Conservation (phyloP, 2,113 vertebrate species). For the Cebidichthys violaceus region DNA sequence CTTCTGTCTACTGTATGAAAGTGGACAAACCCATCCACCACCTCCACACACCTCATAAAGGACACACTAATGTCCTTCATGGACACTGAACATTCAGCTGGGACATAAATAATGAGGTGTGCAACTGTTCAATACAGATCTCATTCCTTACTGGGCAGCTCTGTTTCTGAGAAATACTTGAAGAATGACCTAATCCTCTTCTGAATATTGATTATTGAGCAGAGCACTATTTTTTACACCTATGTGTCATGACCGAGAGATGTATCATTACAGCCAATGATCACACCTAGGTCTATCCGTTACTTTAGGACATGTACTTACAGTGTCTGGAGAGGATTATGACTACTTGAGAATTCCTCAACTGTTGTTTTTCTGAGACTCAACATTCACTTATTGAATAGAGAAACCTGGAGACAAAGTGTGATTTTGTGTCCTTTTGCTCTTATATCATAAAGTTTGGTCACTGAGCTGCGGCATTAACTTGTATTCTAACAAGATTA, state of each 20-base stretch:
- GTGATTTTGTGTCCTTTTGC: slow-evolving; percentile 60
- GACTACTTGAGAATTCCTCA: background rate
- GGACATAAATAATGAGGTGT: background rate
- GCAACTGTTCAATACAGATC: background rate
- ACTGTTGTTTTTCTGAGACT: slow-evolving; percentile 12
- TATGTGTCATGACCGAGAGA: no score
- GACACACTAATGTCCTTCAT: background rate
- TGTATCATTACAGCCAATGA: background rate
- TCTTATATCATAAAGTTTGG: slow-evolving; percentile 90
- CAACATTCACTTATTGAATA: background rate
- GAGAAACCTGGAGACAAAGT: slow-evolving; percentile 30
- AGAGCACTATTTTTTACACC: background rate
- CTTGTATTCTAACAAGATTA: slow-evolving; percentile 99
- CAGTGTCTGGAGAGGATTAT: background rate
- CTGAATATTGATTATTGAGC: background rate
- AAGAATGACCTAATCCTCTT: background rate
- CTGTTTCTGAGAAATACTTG: background rate
- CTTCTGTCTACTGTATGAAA: background rate
- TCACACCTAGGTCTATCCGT: background rate
- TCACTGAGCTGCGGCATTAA: slow-evolving; percentile 95
- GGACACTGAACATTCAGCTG: background rate
- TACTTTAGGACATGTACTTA: background rate
- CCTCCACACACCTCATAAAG: background rate
- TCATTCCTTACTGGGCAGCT: background rate
- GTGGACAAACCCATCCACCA: background rate